Base-by-base conservation (phyloP, 2,113 vertebrate species). In the Geothlypis trichas region DNA sequence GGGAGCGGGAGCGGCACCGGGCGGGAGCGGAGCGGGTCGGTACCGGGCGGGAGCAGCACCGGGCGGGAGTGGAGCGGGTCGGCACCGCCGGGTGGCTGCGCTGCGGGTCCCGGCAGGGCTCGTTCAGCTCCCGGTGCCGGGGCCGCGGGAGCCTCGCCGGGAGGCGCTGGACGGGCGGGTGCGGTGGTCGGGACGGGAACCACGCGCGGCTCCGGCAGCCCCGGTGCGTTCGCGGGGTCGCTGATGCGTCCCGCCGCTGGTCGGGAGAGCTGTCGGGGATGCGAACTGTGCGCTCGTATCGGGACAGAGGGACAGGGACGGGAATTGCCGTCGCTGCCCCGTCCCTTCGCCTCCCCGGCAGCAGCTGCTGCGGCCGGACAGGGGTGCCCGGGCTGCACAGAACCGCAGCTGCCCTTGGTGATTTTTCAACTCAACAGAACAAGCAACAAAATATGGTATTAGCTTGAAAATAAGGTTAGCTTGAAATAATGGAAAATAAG, bases 401-500 rank as follows among this genome's bases (percentile, higher is more conserved):
- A 61, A 6, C 8, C 4, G 39, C 80, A 19, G 59, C 61, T 51
- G 37, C 55, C 51, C 65, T 5, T 3, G 24, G 24, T 16, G 65
- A 19, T 37, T 57, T 76, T 49, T 16, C 46, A 86, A 1, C 30
- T 52, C 52, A 26, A 8, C 54, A n/a, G 71, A 65, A 12, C 14
- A 17, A 84, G 30, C 23, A 24, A 20, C 30, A 12, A 52, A 72
- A 18, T 63, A 14, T 28, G 5, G 0, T 57, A 6, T 54, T 73
- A 58, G 51, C 59, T n/a, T n/a, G n/a, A n/a, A n/a, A n/a, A 1
- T 10, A 72, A 35, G 65, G 18, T 42, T 87, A 51, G 68, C 69
- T 69, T 39, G 86, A 58, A 88, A 77, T 52, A 21, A 42, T 86
- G 75, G 85, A 80, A 93, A 90, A 83, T 37, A 39, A 79, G 49